Percentiles rank a stretch among this genome's conserved stretches.
Evolutionary conservation across 2,797 vertebrate species (phyloP).

Genomic region (Rhinogobio ventralis): DNA sequence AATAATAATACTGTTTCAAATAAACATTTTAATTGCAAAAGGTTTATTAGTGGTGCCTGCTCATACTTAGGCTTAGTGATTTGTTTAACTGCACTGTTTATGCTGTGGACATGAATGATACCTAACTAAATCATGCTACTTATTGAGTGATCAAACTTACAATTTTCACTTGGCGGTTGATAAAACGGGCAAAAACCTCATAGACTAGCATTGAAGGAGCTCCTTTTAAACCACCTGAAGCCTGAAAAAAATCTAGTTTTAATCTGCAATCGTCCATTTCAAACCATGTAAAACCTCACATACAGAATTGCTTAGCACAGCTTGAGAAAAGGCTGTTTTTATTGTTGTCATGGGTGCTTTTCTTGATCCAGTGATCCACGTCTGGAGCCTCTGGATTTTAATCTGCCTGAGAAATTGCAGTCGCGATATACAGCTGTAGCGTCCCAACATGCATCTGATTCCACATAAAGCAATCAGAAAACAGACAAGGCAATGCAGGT

Average conservation of each 20-base stretch:
- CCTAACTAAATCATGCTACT: neutral
- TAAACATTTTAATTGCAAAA: neutral
- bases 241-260: slow-evolving; percentile 14
- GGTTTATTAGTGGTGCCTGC: neutral
- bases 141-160: neutral
- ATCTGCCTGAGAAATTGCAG: slow-evolving; percentile 24
- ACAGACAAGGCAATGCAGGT: slow-evolving; percentile 29
- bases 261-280: slow-evolving; percentile 1
- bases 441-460: slow-evolving; percentile 31
- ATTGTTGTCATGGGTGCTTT: slow-evolving; percentile 32
- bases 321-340: slow-evolving; percentile 17
- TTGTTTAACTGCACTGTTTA: neutral
- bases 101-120: neutral
- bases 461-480: slow-evolving; percentile 35
- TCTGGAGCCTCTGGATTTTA: slow-evolving; percentile 27
- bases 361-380: slow-evolving; percentile 8
- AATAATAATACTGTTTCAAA: neutral
- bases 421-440: neutral
- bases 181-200: neutral
- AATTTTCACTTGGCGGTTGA: neutral
- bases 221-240: neutral
- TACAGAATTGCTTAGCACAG: slow-evolving; percentile 6
- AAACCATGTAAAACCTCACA: neutral
- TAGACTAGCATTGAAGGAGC: neutral
- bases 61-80: neutral